phyloP scores from a whole-genome alignment of 2,888 invertebrate species.

The Meloe dianella region DNA sequence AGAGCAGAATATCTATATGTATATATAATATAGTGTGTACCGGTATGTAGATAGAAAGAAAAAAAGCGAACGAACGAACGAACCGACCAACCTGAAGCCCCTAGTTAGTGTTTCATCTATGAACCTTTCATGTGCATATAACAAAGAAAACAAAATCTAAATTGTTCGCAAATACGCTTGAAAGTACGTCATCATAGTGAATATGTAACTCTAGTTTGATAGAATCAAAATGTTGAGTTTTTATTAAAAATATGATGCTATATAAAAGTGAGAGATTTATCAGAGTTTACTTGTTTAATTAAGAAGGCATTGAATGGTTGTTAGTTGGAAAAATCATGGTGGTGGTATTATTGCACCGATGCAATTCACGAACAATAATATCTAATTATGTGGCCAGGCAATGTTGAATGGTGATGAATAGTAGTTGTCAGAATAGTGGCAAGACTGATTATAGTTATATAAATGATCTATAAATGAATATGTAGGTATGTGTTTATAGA shows the following conservation, averaged over 20 bases:
- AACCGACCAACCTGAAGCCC: slow-evolving; percentile 31
- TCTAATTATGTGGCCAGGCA: slow-evolving; percentile 12
- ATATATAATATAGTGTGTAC: slow-evolving; percentile 12
- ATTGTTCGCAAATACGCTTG: slow-evolving; percentile 50
- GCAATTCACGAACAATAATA: slow-evolving; percentile 1
- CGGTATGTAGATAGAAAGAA: slow-evolving; percentile 20
- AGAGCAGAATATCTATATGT: slow-evolving; percentile 22
- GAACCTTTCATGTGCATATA: slow-evolving; percentile 47
- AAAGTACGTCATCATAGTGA: slow-evolving; percentile 41
- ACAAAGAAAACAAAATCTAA: slow-evolving; percentile 52
- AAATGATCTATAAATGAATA: background rate
- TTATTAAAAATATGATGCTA: background rate
- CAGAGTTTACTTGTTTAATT: background rate
- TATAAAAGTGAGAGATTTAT: background rate
- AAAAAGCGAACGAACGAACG: slow-evolving; percentile 46
- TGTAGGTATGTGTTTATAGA: slow-evolving; percentile 29
- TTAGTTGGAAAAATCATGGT: background rate
- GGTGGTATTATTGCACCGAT: background rate
- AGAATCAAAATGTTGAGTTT: background rate
- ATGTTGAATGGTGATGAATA: slow-evolving; percentile 5
- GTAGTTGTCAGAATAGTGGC: background rate
- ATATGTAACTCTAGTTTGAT: slow-evolving; percentile 22
- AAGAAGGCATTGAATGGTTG: background rate
- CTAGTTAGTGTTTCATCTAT: slow-evolving; percentile 35
- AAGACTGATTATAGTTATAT: slow-evolving; percentile 13